A percentile compares a stretch with the other conserved stretches of the same genome.
These are phyloP conservation scores for Takifugu ocellatus DNA, from an alignment of 2,797 vertebrate species.

Conservation along the genomic window DNA sequence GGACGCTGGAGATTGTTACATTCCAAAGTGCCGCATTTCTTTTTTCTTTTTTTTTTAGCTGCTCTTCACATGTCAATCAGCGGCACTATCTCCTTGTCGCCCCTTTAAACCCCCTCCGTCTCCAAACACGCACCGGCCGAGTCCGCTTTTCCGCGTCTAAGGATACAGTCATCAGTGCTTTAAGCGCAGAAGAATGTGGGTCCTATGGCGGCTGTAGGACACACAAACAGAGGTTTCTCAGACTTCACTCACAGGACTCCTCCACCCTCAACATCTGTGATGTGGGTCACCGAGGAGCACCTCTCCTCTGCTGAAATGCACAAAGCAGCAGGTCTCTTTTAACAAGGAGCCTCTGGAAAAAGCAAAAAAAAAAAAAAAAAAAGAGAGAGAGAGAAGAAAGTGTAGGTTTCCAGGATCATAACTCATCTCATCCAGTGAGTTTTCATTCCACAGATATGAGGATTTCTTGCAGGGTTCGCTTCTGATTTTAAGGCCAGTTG, in stretches of 20 bases:
- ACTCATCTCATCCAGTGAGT: slow-evolving; percentile 30
- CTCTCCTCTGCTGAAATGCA: slow-evolving; percentile 44
- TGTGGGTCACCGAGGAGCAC: slow-evolving; percentile 57
- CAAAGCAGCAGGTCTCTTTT: slow-evolving; percentile 51
- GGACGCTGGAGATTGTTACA: slow-evolving; percentile 72
- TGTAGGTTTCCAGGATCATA: slow-evolving; percentile 39
- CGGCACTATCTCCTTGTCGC: slow-evolving; percentile 73
- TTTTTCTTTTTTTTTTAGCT: slow-evolving; percentile 51
- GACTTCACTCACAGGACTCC: slow-evolving; percentile 55
- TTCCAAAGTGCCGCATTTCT: slow-evolving; percentile 64
- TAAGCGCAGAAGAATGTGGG: slow-evolving; percentile 67
- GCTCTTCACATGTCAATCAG: slow-evolving; percentile 78
- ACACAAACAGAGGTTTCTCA: slow-evolving; percentile 56
- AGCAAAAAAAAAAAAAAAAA: slow-evolving; percentile 2
- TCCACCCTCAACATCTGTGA: slow-evolving; percentile 63
- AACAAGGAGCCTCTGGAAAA: slow-evolving; percentile 33
- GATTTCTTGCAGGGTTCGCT: slow-evolving; percentile 16
- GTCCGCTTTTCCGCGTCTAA: slow-evolving; percentile 52
- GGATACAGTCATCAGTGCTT: slow-evolving; percentile 65
- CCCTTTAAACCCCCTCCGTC: slow-evolving; percentile 35
- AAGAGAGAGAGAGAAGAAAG: slow-evolving; percentile 4
- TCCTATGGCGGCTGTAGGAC: slow-evolving; percentile 47
- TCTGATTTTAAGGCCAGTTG: background rate
- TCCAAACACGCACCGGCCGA: slow-evolving; percentile 51
- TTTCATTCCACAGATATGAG: slow-evolving; percentile 13